phyloP scores from a whole-genome alignment of 1,140 invertebrate genomes.

The Whitmania pigra region DNA sequence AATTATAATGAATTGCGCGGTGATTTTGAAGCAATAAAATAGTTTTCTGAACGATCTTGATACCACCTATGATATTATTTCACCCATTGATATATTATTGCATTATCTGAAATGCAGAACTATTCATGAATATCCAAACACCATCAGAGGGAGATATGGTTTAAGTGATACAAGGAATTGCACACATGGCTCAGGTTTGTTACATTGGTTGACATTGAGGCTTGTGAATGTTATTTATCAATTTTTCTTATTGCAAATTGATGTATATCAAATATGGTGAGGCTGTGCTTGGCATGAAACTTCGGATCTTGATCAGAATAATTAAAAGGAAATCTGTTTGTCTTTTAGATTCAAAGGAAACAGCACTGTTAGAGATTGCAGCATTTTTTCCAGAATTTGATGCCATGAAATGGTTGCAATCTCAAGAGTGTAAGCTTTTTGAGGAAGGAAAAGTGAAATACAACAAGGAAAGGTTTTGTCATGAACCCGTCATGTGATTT shows the following conservation, averaged over 20 bases:
- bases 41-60: too few species aligned
- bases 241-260: too few species aligned
- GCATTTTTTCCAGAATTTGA: slow-evolving; percentile 72
- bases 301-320: too few species aligned
- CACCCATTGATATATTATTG: too few species aligned
- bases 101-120: slow-evolving; percentile 44
- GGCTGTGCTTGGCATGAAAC: too few species aligned
- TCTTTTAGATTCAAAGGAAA: slow-evolving; percentile 60
- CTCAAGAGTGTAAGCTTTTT: background rate
- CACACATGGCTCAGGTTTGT: slow-evolving; percentile 69
- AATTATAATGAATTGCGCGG: too few species aligned
- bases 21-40: too few species aligned
- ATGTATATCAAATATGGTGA: too few species aligned
- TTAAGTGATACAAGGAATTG: slow-evolving; percentile 82
- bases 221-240: background rate
- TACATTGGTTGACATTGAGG: slow-evolving; percentile 13
- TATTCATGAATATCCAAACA: slow-evolving; percentile 60
- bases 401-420: slow-evolving; percentile 44
- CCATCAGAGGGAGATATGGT: slow-evolving; percentile 67
- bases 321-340: slow-evolving; percentile 24
- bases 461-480: background rate
- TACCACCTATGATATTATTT: too few species aligned
- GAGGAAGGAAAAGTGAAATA: background rate
- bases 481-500: too few species aligned
- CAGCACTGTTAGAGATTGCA: slow-evolving; percentile 60